These are phyloP conservation scores for Nephila pilipes DNA, from an alignment of 1,140 invertebrate genomes.

Conservation along the genomic window DNA sequence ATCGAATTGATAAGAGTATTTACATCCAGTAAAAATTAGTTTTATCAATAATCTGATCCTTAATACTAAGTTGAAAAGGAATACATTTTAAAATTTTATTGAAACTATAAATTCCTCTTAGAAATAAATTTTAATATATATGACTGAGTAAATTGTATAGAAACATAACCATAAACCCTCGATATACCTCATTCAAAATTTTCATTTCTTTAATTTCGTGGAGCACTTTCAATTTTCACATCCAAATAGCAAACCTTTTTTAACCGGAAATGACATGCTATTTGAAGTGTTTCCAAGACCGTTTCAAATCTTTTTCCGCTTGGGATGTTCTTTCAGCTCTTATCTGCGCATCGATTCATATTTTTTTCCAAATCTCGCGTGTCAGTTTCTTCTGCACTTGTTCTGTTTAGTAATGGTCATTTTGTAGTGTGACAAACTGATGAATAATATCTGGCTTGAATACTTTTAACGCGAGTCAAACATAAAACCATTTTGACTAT, in stretches of 20 bases:
- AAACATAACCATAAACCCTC: too few relatives aligned
- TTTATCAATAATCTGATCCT: too few relatives aligned
- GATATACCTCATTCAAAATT: background rate
- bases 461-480: background rate
- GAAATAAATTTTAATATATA: too few relatives aligned
- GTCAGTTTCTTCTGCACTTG: background rate
- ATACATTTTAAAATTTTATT: too few relatives aligned
- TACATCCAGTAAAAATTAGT: too few relatives aligned
- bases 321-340: background rate
- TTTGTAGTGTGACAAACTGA: slow-evolving; percentile 20
- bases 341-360: slow-evolving; percentile 2
- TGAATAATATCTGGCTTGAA: background rate
- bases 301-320: slow-evolving; percentile 35
- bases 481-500: background rate
- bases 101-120: too few relatives aligned
- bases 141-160: too few relatives aligned
- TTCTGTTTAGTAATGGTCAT: background rate
- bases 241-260: background rate
- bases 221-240: background rate
- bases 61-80: too few relatives aligned
- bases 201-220: background rate
- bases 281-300: slow-evolving; percentile 6
- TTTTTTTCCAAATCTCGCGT: background rate
- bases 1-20: too few relatives aligned
- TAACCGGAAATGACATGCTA: slow-evolving; percentile 22